phyloP scores from a whole-genome alignment of 2,113 vertebrate genomes.

The Dicrurus megarhynchus region DNA sequence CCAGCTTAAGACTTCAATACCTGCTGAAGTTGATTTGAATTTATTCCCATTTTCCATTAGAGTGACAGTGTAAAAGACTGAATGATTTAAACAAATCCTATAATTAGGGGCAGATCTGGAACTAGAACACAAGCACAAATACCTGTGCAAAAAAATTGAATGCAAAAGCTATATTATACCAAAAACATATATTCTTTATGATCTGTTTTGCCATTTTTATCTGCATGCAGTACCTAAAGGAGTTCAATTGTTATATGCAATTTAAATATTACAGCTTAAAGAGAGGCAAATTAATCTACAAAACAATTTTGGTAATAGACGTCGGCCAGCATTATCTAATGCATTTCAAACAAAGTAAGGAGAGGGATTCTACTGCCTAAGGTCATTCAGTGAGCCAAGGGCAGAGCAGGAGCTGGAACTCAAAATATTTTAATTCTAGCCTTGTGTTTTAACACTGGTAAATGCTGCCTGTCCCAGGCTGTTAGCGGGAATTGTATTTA shows the following conservation, averaged over 20 bases:
- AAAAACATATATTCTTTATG: background rate
- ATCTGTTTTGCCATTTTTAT: background rate
- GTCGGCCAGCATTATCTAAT: background rate
- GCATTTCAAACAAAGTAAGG: background rate
- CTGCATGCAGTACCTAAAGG: background rate
- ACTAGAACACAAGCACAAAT: background rate
- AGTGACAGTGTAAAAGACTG: background rate
- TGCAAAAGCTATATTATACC: background rate
- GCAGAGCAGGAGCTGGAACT: background rate
- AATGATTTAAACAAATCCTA: background rate
- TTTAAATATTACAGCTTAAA: background rate
- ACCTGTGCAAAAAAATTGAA: background rate
- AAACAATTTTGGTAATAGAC: background rate
- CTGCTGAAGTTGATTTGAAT: background rate
- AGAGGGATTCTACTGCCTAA: background rate
- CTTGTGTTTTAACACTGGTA: background rate
- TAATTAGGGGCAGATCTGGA: background rate
- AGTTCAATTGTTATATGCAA: background rate
- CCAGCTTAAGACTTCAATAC: background rate
- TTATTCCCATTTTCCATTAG: background rate
- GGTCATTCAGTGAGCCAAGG: background rate
- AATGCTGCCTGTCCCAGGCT: constrained; percentile 41
- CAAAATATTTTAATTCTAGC: constrained; percentile 10
- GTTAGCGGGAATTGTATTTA: background rate
- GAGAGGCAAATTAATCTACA: background rate